Evolutionary conservation across 2,113 vertebrate genomes (phyloP).

Genomic region (Loxodonta africana): DNA sequence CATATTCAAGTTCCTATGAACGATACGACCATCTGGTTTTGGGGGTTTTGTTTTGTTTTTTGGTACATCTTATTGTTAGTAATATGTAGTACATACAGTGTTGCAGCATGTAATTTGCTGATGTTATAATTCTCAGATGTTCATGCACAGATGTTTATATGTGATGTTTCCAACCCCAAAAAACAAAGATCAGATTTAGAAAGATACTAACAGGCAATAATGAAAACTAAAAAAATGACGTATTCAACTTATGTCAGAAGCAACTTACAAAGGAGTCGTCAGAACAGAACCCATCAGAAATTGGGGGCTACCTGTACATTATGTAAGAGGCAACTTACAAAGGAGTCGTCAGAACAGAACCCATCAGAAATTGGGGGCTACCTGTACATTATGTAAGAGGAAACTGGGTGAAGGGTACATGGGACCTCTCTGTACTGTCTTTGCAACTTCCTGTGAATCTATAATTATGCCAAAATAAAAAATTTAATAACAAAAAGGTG

Average conservation of each 20-base stretch:
- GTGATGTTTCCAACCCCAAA: not conserved
- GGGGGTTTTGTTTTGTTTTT: not conserved
- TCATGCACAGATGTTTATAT: not conserved
- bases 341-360: too few species aligned
- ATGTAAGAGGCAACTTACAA: not conserved
- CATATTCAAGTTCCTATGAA: not conserved
- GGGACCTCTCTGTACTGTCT: not conserved
- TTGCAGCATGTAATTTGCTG: not conserved
- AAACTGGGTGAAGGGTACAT: not conserved
- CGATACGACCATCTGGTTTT: not conserved
- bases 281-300: too few species aligned
- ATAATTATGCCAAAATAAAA: slow-evolving; percentile 23
- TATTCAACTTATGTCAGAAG: too few species aligned
- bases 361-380: not conserved
- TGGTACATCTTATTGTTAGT: not conserved
- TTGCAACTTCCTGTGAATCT: slow-evolving; percentile 9
- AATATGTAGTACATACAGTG: not conserved
- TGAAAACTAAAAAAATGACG: too few species aligned
- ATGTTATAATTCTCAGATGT: not conserved
- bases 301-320: not conserved
- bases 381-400: not conserved
- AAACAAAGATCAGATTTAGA: not conserved
- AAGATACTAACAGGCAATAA: not conserved
- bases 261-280: too few species aligned
- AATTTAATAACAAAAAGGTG: not conserved